A percentile compares a stretch with the other conserved stretches of the same genome.
phyloP scores from a whole-genome alignment of 2,797 vertebrate species.

The Danio jaintianensis region DNA sequence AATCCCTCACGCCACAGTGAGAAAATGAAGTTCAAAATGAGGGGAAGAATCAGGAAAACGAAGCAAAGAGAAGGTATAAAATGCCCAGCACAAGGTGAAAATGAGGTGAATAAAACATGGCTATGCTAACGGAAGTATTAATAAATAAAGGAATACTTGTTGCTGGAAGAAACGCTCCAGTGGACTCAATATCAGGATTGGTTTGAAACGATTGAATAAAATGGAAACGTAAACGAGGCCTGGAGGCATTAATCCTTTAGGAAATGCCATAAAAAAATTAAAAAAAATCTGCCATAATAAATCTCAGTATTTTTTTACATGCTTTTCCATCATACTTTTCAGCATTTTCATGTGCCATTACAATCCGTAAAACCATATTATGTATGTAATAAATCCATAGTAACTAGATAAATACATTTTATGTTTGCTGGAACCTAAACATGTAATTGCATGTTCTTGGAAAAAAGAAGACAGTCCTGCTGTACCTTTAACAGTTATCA shows the following conservation, averaged over 20 bases:
- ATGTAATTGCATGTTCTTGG: no score
- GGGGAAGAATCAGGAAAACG: conserved; percentile 54
- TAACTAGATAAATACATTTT: no score
- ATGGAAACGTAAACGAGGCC: conserved; percentile 64
- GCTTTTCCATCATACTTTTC: no score
- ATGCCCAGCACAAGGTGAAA: conserved; percentile 50
- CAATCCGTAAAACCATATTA: no score
- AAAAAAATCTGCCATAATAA: no score
- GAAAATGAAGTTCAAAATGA: conserved; percentile 68
- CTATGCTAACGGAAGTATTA: conserved; percentile 62
- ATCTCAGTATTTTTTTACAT: no score
- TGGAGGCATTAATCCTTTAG: neutral
- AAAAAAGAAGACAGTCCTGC: no score
- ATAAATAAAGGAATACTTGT: conserved; percentile 67
- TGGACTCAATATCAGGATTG: conserved; percentile 58
- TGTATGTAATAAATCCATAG: no score
- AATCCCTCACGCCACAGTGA: conserved; percentile 64
- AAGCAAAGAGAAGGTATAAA: conserved; percentile 61
- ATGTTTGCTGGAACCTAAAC: no score
- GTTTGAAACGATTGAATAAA: conserved; percentile 60
- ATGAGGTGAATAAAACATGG: conserved; percentile 58
- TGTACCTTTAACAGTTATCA: no score
- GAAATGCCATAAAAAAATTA: no score
- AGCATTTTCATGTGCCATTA: no score
- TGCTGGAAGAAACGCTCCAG: conserved; percentile 60